Evolutionary conservation across 2,113 vertebrate species (phyloP), one percentile per base, ranked within the genome.

Genomic region (Austrofundulus limnaeus): DNA sequence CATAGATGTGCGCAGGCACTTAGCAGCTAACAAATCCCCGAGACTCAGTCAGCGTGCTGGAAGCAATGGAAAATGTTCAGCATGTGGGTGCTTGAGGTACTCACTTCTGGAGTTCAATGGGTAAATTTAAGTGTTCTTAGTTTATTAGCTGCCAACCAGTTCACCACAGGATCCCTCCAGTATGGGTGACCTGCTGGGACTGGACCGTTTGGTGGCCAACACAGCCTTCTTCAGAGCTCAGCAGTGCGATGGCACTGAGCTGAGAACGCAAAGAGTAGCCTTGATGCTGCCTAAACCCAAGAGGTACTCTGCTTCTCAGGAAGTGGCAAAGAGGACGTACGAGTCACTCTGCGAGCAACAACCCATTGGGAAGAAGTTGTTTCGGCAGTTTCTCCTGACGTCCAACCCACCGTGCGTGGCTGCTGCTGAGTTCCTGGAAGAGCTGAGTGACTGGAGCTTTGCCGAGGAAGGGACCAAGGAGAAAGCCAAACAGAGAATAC

Each of bases 141-240:
- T 46, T 61, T 9, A 20, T 31, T 20, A 11, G 55, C 59, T 51
- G 24, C 57, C 66, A 19, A 0, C 59, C 48, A 31, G 47, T 20
- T 31, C 43, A 21, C 9, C 54, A 8, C 23, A 62, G 52, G 58
- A 55, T 16, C 39, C 64, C 25, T 66, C 65, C 75, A 84, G 12
- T 71, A 94, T 94, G 94, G 93, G 84, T 85, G 94, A 98, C 80
- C 89, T 94, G 92, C 90, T 90, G 72, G 93, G 90, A 37, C 89
- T 98, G 43, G 94, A 95, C 81, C 95, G 93, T 77, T 87, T 96
- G 81, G 95, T 96, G 75, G 94, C 93, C 86, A 96, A 96, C 89
- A 96, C 94, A 0, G 92, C 93, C 76, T 96, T 95, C 81, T 91
- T 97, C 52, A 93, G 92, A 75, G 96, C 93, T 65, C 92, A 95